Percentiles rank a stretch among this genome's conserved stretches.
Evolutionary conservation across 1,140 invertebrate genomes (phyloP).

Genomic region (Pseudomyrmex gracilis): DNA sequence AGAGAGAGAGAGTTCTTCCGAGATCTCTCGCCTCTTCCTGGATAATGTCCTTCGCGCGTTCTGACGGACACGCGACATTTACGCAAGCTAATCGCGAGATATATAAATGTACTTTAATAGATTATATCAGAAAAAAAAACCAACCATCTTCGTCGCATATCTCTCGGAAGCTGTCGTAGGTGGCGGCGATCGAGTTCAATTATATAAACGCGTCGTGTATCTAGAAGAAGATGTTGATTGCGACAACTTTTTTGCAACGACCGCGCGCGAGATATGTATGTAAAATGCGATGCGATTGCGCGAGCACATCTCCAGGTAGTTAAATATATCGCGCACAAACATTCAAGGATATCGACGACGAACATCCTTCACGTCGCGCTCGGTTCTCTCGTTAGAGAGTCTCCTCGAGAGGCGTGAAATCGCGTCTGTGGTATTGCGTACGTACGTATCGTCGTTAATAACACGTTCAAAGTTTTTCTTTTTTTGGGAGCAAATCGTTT

Average conservation of each 20-base stretch:
- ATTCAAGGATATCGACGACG: constrained; percentile 17
- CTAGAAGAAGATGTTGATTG: constrained; percentile 44
- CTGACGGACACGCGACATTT: not conserved
- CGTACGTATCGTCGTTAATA: not conserved
- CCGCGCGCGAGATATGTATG: not conserved
- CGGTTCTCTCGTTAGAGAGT: constrained; percentile 10
- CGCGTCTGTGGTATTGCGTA: not conserved
- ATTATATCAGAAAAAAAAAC: too few relatives aligned
- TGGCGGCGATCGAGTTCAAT: constrained; percentile 30
- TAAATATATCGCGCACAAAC: constrained; percentile 42
- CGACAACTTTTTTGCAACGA: constrained; percentile 30
- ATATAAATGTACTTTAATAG: too few relatives aligned
- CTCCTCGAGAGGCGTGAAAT: constrained; percentile 18
- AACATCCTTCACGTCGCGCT: not conserved
- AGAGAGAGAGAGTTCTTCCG: constrained; percentile 39
- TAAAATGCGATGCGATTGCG: constrained; percentile 9
- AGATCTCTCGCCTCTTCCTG: constrained; percentile 24
- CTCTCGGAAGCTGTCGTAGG: constrained; percentile 13
- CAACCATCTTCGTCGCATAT: not conserved
- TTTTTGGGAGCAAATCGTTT: not conserved
- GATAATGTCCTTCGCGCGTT: constrained; percentile 31
- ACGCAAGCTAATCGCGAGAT: too few relatives aligned
- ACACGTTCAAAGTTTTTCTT: not conserved
- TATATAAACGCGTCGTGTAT: constrained; percentile 2
- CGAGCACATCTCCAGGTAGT: constrained; percentile 24